These are phyloP conservation scores for Rhipidura dahli DNA, from an alignment of 2,113 vertebrate species.

Conservation along the genomic window DNA sequence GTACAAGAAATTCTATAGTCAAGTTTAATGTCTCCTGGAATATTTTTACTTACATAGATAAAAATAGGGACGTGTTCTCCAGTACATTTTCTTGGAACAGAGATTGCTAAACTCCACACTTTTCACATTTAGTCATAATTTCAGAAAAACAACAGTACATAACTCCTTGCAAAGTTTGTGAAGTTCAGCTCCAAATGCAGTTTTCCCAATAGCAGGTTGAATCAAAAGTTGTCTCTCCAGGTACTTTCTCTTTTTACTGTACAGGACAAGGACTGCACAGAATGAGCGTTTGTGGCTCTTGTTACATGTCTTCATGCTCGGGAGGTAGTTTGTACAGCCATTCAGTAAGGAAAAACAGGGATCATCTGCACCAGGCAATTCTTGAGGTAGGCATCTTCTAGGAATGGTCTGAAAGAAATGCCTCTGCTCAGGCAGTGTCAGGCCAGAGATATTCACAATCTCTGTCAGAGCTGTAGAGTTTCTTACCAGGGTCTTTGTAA, in stretches of 20 bases:
- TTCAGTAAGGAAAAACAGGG: background rate
- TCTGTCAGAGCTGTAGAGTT: background rate
- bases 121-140: constrained; percentile 57
- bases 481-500: background rate
- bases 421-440: background rate
- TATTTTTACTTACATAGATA: constrained; percentile 58
- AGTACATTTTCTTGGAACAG: constrained; percentile 63
- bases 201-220: background rate
- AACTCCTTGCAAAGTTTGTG: constrained; percentile 13
- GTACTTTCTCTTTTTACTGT: background rate
- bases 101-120: constrained; percentile 55
- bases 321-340: background rate
- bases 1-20: constrained; percentile 23
- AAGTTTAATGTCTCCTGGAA: constrained; percentile 44
- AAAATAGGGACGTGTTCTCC: constrained; percentile 60
- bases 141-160: constrained; percentile 43
- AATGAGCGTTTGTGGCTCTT: background rate
- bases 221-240: background rate
- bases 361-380: background rate
- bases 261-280: background rate
- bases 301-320: background rate
- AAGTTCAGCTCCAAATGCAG: constrained; percentile 15
- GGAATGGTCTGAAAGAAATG: background rate
- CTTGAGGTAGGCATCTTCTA: background rate
- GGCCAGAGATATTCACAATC: background rate